Evolutionary conservation across 2,888 invertebrate genomes (phyloP).

Genomic region (Harmothoe impar): DNA sequence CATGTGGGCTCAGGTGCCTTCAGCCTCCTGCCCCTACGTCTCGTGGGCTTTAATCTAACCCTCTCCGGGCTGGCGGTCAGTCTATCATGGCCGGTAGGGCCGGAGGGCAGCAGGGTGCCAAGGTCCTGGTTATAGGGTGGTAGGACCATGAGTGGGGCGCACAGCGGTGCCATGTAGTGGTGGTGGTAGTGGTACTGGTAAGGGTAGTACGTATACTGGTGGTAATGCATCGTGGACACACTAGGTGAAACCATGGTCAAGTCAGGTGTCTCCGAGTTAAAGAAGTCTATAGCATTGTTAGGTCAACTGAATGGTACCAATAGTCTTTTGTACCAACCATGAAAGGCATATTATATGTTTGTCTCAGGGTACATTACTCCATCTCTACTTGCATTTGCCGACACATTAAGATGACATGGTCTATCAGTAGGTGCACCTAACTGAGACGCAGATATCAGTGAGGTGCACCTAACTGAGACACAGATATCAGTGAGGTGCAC

Average conservation of each 20-base stretch:
- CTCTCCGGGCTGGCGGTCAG: slow-evolving; percentile 4
- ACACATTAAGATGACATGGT: no score
- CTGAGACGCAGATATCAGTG: no score
- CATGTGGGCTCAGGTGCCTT: neutral
- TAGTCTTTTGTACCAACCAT: no score
- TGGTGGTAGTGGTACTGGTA: slow-evolving; percentile 16
- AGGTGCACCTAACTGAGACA: no score
- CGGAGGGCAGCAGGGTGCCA: neutral
- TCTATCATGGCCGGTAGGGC: neutral
- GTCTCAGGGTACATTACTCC: no score
- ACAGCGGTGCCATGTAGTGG: slow-evolving; percentile 10
- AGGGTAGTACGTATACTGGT: neutral
- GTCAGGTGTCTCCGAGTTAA: no score
- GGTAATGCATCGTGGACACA: neutral
- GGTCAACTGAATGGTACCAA: no score
- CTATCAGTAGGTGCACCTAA: no score
- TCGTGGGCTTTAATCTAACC: neutral
- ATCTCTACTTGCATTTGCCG: no score
- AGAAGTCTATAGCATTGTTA: no score
- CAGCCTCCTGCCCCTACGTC: neutral
- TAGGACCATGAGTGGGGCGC: neutral
- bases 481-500: no score
- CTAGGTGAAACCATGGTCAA: neutral
- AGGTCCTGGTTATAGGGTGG: neutral
- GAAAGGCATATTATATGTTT: no score